phyloP scores from a whole-genome alignment of 2,888 invertebrate genomes.

The Dicyrtoma fusca region DNA sequence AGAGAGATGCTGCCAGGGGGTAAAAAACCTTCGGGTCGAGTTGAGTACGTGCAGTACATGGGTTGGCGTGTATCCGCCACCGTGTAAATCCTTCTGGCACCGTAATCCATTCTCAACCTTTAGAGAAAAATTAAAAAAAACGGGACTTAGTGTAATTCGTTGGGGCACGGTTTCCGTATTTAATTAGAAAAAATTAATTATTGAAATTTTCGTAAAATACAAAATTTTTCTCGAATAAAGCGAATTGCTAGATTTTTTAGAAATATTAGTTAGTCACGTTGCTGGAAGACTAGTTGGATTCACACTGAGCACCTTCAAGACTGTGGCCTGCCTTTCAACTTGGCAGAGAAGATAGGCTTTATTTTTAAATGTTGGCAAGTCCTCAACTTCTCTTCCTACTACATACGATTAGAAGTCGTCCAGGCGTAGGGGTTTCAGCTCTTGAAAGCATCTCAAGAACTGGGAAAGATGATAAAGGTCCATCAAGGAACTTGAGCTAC shows the following conservation, averaged over 20 bases:
- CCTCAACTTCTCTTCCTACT: slow-evolving; percentile 18
- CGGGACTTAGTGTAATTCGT: no score
- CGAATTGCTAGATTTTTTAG: neutral
- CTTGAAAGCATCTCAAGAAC: neutral
- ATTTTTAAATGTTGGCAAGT: slow-evolving; percentile 35
- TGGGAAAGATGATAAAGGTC: slow-evolving; percentile 3
- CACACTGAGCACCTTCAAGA: slow-evolving; percentile 33
- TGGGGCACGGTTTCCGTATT: neutral
- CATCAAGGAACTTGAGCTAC: neutral
- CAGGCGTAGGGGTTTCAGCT: slow-evolving; percentile 1
- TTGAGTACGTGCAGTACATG: slow-evolving; percentile 36
- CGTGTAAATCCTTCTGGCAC: slow-evolving; percentile 21
- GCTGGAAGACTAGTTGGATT: slow-evolving; percentile 25
- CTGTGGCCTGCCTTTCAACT: slow-evolving; percentile 29
- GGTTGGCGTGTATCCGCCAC: slow-evolving; percentile 36
- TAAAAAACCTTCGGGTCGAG: slow-evolving; percentile 21
- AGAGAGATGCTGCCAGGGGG: neutral
- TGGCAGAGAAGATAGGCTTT: slow-evolving; percentile 36
- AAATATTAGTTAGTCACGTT: neutral
- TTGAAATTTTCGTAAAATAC: neutral
- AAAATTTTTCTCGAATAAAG: neutral
- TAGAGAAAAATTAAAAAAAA: neutral
- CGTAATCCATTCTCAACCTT: slow-evolving; percentile 32
- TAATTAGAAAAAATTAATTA: neutral
- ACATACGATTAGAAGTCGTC: slow-evolving; percentile 27